Evolutionary conservation across 2,888 invertebrate genomes (phyloP).

Genomic region (Ptilodon capucinus): DNA sequence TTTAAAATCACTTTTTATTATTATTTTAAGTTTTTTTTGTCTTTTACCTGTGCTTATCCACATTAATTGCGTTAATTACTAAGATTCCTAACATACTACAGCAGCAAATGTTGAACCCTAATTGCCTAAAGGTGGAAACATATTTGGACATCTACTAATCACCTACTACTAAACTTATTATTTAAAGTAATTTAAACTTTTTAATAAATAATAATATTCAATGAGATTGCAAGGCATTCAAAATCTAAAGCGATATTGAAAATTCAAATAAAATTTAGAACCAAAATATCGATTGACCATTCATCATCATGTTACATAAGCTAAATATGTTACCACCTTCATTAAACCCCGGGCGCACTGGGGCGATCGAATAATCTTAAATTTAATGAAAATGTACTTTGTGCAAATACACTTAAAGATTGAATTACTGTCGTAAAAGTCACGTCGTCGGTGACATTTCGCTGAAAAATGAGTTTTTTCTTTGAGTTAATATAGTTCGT

Average conservation of each 20-base stretch:
- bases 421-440: too few relatives aligned
- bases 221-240: neutral
- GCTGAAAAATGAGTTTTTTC: too few relatives aligned
- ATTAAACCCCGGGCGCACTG: too few relatives aligned
- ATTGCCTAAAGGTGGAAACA: slow-evolving; percentile 18
- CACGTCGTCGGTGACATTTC: too few relatives aligned
- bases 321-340: slow-evolving; percentile 36
- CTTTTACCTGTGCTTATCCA: slow-evolving; percentile 62
- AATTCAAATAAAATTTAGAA: too few relatives aligned
- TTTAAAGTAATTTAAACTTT: neutral
- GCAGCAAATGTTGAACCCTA: slow-evolving; percentile 51
- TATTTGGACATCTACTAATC: slow-evolving; percentile 12
- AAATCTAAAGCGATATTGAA: too few relatives aligned
- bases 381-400: too few relatives aligned
- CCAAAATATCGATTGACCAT: too few relatives aligned
- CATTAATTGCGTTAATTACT: slow-evolving; percentile 60
- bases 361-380: too few relatives aligned
- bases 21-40: slow-evolving; percentile 54
- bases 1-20: slow-evolving; percentile 39
- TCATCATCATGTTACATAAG: slow-evolving; percentile 15
- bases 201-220: neutral
- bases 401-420: too few relatives aligned
- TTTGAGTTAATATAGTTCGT: too few relatives aligned
- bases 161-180: neutral
- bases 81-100: slow-evolving; percentile 57